phyloP scores from a whole-genome alignment of 2,888 invertebrate species.

The Hirudinaria manillensis region DNA sequence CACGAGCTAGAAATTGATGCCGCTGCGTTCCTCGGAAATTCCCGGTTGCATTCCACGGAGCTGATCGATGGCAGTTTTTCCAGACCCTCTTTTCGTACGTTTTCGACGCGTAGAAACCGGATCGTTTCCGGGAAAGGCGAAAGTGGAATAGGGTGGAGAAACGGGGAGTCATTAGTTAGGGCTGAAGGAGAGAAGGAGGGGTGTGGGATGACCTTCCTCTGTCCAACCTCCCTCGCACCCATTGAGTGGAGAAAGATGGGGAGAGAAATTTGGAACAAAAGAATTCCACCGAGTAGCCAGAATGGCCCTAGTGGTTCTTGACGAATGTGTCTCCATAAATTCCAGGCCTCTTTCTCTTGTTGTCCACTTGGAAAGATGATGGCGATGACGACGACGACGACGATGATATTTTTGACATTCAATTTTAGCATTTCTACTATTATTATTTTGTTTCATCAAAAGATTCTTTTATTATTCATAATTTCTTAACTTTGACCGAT shows the following conservation, averaged over 20 bases:
- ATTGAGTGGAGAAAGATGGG: not conserved
- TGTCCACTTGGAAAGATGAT: not conserved
- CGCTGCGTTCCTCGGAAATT: not conserved
- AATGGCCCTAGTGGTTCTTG: not conserved
- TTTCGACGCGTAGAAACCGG: not conserved
- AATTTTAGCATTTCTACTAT: no score
- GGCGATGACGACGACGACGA: slow-evolving; percentile 5
- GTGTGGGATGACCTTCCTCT: not conserved
- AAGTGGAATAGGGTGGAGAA: slow-evolving; percentile 9
- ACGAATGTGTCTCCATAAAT: not conserved
- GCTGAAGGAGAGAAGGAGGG: not conserved
- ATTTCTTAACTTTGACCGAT: no score
- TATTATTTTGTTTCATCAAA: no score
- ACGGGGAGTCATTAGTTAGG: not conserved
- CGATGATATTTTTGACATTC: not conserved
- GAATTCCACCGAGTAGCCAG: not conserved
- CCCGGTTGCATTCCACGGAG: not conserved
- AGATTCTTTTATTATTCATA: no score
- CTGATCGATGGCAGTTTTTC: not conserved
- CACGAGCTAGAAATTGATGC: not conserved
- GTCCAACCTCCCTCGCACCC: no score
- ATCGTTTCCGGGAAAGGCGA: not conserved
- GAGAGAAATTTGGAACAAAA: not conserved
- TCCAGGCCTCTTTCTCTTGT: not conserved
- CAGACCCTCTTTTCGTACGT: not conserved